These are phyloP conservation scores for Hemistola chrysoprasaria DNA, from an alignment of 2,888 invertebrate genomes.

Conservation along the genomic window DNA sequence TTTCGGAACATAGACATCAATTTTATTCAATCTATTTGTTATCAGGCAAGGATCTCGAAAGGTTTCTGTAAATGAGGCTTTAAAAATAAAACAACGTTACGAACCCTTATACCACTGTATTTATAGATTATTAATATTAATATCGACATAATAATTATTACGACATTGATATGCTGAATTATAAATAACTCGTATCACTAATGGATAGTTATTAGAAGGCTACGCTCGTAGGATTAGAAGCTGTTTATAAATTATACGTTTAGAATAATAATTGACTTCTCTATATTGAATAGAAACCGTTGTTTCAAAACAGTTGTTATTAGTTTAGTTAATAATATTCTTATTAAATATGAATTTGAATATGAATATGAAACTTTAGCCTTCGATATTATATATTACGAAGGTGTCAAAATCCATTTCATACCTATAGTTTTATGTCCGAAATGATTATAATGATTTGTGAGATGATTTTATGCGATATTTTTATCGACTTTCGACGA, in stretches of 20 bases:
- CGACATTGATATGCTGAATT: slow-evolving; percentile 38
- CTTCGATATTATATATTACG: slow-evolving; percentile 6
- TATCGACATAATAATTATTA: slow-evolving; percentile 37
- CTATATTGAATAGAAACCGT: slow-evolving; percentile 8
- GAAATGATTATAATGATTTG: too few species aligned
- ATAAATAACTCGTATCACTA: slow-evolving; percentile 38
- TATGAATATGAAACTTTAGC: slow-evolving; percentile 14
- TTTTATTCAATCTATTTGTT: slow-evolving; percentile 14
- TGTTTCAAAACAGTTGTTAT: slow-evolving; percentile 18
- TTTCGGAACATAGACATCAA: slow-evolving; percentile 19
- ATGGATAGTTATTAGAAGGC: slow-evolving; percentile 36
- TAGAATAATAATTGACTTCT: slow-evolving; percentile 23
- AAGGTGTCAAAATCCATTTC: slow-evolving; percentile 8
- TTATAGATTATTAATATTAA: slow-evolving; percentile 35
- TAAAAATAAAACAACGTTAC: slow-evolving; percentile 7
- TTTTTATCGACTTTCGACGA: too few species aligned
- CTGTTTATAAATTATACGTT: slow-evolving; percentile 36
- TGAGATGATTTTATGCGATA: too few species aligned
- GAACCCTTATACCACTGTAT: slow-evolving; percentile 10
- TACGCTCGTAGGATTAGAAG: slow-evolving; percentile 29
- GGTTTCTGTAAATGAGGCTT: slow-evolving; percentile 9
- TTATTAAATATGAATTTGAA: too few species aligned
- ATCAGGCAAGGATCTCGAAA: too few species aligned
- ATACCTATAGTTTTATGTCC: neutral
- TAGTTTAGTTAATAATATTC: slow-evolving; percentile 9